phyloP scores from a whole-genome alignment of 2,113 vertebrate species.

The Petroica traversi region DNA sequence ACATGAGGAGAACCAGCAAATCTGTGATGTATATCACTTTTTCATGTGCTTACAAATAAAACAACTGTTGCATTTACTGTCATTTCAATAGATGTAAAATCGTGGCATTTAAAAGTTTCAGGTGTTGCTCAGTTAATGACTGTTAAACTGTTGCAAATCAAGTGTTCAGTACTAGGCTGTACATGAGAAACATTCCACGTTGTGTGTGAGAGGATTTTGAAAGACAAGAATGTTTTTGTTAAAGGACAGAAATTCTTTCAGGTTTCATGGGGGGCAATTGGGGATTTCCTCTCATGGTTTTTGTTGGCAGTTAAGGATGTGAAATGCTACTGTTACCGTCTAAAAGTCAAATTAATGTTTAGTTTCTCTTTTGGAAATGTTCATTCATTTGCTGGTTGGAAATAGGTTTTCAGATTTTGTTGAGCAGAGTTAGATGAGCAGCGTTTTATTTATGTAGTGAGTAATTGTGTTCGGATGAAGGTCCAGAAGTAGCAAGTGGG shows the following conservation, averaged over 20 bases:
- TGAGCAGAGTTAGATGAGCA: slow-evolving; percentile 27
- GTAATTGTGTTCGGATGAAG: slow-evolving; percentile 31
- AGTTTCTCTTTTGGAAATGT: slow-evolving; percentile 70
- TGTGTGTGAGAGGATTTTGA: slow-evolving; percentile 54
- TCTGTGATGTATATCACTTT: slow-evolving; percentile 69
- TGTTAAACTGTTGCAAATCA: slow-evolving; percentile 73
- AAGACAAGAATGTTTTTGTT: slow-evolving; percentile 66
- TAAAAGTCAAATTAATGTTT: slow-evolving; percentile 68
- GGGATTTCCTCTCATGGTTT: slow-evolving; percentile 62
- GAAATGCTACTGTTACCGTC: slow-evolving; percentile 69
- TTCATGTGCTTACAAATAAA: slow-evolving; percentile 68
- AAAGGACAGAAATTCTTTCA: slow-evolving; percentile 50
- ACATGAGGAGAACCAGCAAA: slow-evolving; percentile 78
- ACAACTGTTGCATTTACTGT: slow-evolving; percentile 75
- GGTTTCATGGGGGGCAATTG: slow-evolving; percentile 44
- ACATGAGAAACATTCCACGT: slow-evolving; percentile 76
- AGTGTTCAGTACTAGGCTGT: slow-evolving; percentile 67
- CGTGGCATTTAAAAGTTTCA: slow-evolving; percentile 81
- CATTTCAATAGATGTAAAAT: slow-evolving; percentile 65
- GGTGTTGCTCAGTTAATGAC: slow-evolving; percentile 76
- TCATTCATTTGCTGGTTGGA: slow-evolving; percentile 48
- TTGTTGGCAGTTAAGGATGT: slow-evolving; percentile 64
- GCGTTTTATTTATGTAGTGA: slow-evolving; percentile 45
- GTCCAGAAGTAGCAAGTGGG: slow-evolving; percentile 8
- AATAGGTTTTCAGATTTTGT: slow-evolving; percentile 26